These are phyloP conservation scores for Sturnus vulgaris DNA, from an alignment of 2,113 vertebrate species.

Conservation along the genomic window DNA sequence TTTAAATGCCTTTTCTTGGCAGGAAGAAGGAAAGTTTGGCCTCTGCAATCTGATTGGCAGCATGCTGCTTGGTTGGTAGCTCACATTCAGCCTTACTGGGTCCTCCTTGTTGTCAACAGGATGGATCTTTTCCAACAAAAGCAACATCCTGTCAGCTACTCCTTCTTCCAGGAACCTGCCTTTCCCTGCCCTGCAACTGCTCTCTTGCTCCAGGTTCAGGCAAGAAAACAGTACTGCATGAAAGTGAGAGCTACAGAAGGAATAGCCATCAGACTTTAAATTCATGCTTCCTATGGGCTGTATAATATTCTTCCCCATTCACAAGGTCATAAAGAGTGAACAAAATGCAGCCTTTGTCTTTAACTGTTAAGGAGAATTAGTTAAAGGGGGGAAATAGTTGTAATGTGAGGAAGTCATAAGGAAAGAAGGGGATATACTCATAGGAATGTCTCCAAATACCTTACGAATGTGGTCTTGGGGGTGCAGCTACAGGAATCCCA, in stretches of 20 bases:
- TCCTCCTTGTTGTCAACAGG: conserved; percentile 51
- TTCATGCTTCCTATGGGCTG: neutral
- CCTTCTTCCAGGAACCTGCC: conserved; percentile 60
- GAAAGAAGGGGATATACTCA: neutral
- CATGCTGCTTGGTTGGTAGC: conserved; percentile 20
- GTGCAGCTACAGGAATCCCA: neutral
- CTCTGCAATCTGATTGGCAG: neutral
- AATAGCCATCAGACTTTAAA: neutral
- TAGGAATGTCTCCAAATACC: neutral
- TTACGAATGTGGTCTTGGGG: neutral
- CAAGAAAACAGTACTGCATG: neutral
- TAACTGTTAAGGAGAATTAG: neutral
- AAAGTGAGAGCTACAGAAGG: neutral
- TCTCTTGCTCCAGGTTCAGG: conserved; percentile 33
- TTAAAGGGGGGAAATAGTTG: neutral
- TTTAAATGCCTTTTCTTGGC: conserved; percentile 53
- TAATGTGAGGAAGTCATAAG: neutral
- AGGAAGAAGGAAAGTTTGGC: conserved; percentile 23
- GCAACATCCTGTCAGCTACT: conserved; percentile 56
- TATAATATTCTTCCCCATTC: neutral
- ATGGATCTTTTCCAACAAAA: conserved; percentile 49
- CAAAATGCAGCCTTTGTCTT: neutral
- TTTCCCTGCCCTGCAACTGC: conserved; percentile 1
- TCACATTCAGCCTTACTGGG: neutral
- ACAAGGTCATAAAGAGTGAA: neutral